Percentiles rank a stretch among this genome's conserved stretches.
Evolutionary conservation across 2,797 vertebrate genomes (phyloP).

Genomic region (Eutrigla gurnardus): DNA sequence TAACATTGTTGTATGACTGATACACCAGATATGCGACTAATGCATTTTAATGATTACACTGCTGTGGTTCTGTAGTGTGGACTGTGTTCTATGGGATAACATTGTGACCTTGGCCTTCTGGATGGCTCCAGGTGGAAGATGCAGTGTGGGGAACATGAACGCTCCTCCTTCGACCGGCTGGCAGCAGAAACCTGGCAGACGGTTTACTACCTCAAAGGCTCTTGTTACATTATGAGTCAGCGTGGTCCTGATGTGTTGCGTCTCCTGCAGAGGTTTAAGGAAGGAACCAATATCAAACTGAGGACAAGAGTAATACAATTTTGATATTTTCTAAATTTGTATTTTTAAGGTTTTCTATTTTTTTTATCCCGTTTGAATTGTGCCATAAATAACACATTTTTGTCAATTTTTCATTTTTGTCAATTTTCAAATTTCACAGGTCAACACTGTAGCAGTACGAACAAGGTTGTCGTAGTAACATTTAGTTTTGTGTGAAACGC

Average conservation of each 20-base stretch:
- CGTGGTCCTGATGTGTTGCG: conserved; percentile 45
- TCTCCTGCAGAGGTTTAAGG: conserved; percentile 72
- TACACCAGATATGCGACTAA: neutral
- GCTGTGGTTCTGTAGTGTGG: neutral
- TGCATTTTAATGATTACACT: neutral
- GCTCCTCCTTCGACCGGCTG: conserved; percentile 76
- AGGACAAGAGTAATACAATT: neutral
- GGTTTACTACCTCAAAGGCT: conserved; percentile 62
- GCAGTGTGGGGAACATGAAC: conserved; percentile 76
- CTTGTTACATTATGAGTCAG: conserved; percentile 61
- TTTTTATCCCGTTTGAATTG: too few species aligned
- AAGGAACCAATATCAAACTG: neutral
- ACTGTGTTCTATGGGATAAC: neutral
- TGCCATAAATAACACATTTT: too few species aligned
- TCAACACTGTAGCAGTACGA: too few species aligned
- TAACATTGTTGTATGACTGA: neutral
- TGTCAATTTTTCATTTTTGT: too few species aligned
- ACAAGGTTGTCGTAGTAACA: too few species aligned
- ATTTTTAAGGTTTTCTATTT: too few species aligned
- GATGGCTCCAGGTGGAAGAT: conserved; percentile 73
- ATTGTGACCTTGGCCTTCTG: conserved; percentile 77
- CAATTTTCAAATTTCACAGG: too few species aligned
- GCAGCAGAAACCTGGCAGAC: conserved; percentile 74
- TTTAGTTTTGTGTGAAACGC: too few species aligned
- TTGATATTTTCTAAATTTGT: too few species aligned